A percentile compares a stretch with the other conserved stretches of the same genome.
These are phyloP conservation scores for Lochmaea crataegi DNA, from an alignment of 2,888 invertebrate species.

Conservation along the genomic window DNA sequence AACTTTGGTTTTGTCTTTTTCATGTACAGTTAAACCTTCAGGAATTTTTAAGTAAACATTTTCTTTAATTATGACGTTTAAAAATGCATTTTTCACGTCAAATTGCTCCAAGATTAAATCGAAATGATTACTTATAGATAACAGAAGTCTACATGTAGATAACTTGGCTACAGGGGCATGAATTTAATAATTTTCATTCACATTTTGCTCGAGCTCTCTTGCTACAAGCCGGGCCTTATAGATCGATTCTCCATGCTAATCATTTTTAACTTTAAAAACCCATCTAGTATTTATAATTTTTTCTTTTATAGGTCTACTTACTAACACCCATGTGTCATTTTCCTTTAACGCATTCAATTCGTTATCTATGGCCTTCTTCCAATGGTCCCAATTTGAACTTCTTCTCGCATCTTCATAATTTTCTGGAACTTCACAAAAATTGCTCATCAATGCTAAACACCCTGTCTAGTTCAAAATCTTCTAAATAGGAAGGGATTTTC, in stretches of 20 bases:
- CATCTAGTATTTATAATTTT: slow-evolving; percentile 36
- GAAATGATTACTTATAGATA: slow-evolving; percentile 25
- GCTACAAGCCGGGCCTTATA: slow-evolving; percentile 41
- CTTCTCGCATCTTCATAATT: slow-evolving; percentile 29
- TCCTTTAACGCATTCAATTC: slow-evolving; percentile 34
- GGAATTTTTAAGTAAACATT: slow-evolving; percentile 28
- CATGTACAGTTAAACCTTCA: slow-evolving; percentile 19
- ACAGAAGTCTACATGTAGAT: slow-evolving; percentile 32
- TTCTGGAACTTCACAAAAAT: slow-evolving; percentile 31
- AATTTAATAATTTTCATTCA: slow-evolving; percentile 10
- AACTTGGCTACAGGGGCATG: slow-evolving; percentile 30
- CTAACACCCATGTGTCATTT: slow-evolving; percentile 35
- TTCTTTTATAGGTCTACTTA: slow-evolving; percentile 25
- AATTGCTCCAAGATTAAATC: slow-evolving; percentile 31
- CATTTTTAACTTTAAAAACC: slow-evolving; percentile 34
- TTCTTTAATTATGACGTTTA: slow-evolving; percentile 28
- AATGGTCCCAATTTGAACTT: slow-evolving; percentile 27
- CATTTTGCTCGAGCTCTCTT: slow-evolving; percentile 36
- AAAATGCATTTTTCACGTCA: slow-evolving; percentile 33
- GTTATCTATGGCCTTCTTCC: slow-evolving; percentile 35
- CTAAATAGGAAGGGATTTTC: slow-evolving; percentile 31
- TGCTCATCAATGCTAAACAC: slow-evolving; percentile 39
- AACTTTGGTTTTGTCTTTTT: slow-evolving; percentile 30
- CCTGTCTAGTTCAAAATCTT: slow-evolving; percentile 33
- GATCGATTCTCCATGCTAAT: slow-evolving; percentile 26